These are phyloP conservation scores for Pterophyllum scalare DNA, from an alignment of 2,113 vertebrate species.

Conservation along the genomic window DNA sequence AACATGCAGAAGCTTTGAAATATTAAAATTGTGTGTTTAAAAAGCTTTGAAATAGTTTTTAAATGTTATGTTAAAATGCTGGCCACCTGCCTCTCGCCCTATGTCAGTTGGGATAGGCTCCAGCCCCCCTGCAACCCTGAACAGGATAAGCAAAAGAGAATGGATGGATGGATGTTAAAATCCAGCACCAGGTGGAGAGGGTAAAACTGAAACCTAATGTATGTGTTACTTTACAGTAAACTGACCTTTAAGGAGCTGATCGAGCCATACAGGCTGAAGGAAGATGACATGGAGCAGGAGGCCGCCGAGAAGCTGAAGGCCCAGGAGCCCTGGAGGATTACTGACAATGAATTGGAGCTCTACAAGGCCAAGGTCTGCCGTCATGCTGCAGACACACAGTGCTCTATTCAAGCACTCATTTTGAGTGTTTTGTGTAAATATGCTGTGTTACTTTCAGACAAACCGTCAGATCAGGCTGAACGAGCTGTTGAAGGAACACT, in stretches of 20 bases:
- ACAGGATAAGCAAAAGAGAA: no score
- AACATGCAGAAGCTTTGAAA: neutral
- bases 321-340: slow-evolving; percentile 96
- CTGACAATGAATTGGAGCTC: slow-evolving; percentile 96
- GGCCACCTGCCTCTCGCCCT: no score
- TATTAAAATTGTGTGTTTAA: neutral
- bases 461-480: slow-evolving; percentile 96
- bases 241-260: slow-evolving; percentile 93
- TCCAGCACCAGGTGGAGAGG: neutral
- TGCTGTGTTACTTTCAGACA: slow-evolving; percentile 81
- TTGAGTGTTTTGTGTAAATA: fast-evolving
- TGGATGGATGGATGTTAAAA: no score
- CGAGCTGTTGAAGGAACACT: slow-evolving; percentile 96
- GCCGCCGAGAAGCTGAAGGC: slow-evolving; percentile 93
- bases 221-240: slow-evolving; percentile 78
- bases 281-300: slow-evolving; percentile 97
- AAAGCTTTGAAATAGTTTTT: neutral
- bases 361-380: slow-evolving; percentile 91
- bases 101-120: no score
- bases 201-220: neutral
- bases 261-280: slow-evolving; percentile 93
- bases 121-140: no score
- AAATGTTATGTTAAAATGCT: neutral
- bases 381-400: neutral
- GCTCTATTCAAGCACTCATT: neutral